Conservation (phyloP, 2,888 invertebrate species). For the Linyphia triangularis region DNA sequence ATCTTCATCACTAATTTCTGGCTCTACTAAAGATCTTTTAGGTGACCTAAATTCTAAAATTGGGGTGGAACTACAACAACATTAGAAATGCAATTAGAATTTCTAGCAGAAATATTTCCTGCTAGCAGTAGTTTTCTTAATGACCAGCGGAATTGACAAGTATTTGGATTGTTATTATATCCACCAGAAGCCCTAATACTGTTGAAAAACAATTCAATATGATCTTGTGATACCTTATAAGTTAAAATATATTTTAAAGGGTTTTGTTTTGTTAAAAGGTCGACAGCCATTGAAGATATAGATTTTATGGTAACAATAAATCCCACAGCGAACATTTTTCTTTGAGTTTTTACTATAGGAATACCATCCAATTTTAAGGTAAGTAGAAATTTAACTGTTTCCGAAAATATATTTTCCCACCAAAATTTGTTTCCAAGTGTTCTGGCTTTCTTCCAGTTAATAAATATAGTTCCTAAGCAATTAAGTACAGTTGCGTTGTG, state of each 20-base stretch:
- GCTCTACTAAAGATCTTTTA: not conserved
- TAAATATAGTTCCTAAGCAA: too few species aligned
- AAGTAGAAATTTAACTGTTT: not conserved
- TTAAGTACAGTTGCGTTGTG: too few species aligned
- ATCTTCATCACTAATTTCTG: not conserved
- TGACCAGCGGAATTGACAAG: not conserved
- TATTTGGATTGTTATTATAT: not conserved
- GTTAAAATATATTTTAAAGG: not conserved
- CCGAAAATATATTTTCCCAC: not conserved
- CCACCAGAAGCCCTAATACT: not conserved
- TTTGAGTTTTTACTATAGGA: not conserved
- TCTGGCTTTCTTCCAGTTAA: too few species aligned
- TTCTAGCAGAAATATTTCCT: slow-evolving; percentile 11
- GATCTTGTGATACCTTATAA: slow-evolving; percentile 1
- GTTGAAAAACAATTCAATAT: slow-evolving; percentile 9
- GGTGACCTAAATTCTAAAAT: not conserved
- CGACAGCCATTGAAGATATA: not conserved
- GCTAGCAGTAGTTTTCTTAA: not conserved
- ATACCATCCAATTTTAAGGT: not conserved
- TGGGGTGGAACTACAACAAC: not conserved
- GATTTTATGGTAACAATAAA: slow-evolving; percentile 11
- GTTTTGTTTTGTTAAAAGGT: not conserved
- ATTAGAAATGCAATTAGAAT: not conserved
- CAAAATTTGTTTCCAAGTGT: not conserved
- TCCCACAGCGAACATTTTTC: not conserved